These are phyloP conservation scores for Aphidius ervi DNA, from an alignment of 1,140 invertebrate genomes.

Conservation along the genomic window DNA sequence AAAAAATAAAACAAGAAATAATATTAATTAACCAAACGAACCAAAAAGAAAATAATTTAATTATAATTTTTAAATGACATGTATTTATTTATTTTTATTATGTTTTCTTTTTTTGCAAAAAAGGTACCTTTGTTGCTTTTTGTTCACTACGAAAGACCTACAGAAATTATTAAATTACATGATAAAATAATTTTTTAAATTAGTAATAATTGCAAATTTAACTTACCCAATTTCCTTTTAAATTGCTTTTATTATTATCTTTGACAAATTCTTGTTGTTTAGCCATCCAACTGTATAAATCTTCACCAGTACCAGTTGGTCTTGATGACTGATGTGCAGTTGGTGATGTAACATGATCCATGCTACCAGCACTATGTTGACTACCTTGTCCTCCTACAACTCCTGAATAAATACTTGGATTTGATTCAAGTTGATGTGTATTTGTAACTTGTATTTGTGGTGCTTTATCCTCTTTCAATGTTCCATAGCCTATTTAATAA, in stretches of 20 bases:
- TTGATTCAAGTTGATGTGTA: slow-evolving; percentile 55
- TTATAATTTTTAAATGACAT: background rate
- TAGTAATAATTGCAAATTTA: background rate
- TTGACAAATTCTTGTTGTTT: slow-evolving; percentile 75
- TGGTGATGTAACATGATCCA: slow-evolving; percentile 47
- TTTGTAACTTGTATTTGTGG: slow-evolving; percentile 45
- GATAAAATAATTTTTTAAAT: background rate
- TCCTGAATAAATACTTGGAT: slow-evolving; percentile 60
- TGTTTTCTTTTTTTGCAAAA: slow-evolving; percentile 2
- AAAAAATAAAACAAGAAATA: slow-evolving; percentile 26
- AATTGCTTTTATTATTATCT: slow-evolving; percentile 47
- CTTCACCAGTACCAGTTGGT: slow-evolving; percentile 61
- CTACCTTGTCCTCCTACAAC: slow-evolving; percentile 48
- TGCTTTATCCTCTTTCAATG: slow-evolving; percentile 67
- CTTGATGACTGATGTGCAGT: slow-evolving; percentile 43
- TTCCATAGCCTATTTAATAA: slow-evolving; percentile 61
- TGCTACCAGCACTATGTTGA: slow-evolving; percentile 49
- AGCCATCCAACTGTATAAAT: slow-evolving; percentile 93
- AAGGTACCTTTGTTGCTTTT: slow-evolving; percentile 45
- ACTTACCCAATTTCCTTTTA: slow-evolving; percentile 51
- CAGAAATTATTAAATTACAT: slow-evolving; percentile 13
- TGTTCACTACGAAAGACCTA: slow-evolving; percentile 50
- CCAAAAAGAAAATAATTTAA: background rate
- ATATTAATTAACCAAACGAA: background rate
- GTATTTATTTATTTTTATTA: background rate